phyloP scores from a whole-genome alignment of 2,113 vertebrate genomes.

The Centropus bengalensis region DNA sequence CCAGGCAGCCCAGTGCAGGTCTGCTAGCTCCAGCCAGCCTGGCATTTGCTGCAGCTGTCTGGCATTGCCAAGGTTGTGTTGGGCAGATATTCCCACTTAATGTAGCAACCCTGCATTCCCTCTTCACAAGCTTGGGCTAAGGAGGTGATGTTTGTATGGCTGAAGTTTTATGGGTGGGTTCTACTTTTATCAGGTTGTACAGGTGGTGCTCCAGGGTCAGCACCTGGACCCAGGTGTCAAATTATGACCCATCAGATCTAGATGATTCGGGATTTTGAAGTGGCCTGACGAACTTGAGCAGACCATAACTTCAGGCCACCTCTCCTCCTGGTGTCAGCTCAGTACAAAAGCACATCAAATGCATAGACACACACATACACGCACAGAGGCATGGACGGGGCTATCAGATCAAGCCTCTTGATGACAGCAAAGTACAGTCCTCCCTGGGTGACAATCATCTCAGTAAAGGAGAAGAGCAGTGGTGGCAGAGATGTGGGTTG shows the following conservation, averaged over 20 bases:
- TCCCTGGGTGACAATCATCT: not conserved
- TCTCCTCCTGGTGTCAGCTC: conserved; percentile 27
- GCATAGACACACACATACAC: not conserved
- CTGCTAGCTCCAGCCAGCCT: not conserved
- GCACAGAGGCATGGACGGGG: not conserved
- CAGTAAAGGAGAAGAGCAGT: not conserved
- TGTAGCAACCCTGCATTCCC: not conserved
- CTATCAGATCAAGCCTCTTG: not conserved
- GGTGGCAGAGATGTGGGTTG: not conserved
- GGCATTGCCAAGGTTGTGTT: not conserved
- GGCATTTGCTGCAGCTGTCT: not conserved
- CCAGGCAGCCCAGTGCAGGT: not conserved
- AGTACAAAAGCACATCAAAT: conserved; percentile 14
- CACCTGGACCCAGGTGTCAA: not conserved
- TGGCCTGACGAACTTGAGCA: conserved; percentile 49
- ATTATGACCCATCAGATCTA: conserved; percentile 47
- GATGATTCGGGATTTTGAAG: not conserved
- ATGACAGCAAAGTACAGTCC: not conserved
- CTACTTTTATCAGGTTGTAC: not conserved
- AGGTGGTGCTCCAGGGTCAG: not conserved
- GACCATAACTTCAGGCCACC: conserved; percentile 14
- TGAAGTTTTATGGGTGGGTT: not conserved
- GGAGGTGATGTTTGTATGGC: not conserved
- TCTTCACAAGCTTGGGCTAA: not conserved
- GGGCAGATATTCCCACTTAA: not conserved